Conservation (phyloP, 2,113 vertebrate species). For the Aegypius monachus region DNA sequence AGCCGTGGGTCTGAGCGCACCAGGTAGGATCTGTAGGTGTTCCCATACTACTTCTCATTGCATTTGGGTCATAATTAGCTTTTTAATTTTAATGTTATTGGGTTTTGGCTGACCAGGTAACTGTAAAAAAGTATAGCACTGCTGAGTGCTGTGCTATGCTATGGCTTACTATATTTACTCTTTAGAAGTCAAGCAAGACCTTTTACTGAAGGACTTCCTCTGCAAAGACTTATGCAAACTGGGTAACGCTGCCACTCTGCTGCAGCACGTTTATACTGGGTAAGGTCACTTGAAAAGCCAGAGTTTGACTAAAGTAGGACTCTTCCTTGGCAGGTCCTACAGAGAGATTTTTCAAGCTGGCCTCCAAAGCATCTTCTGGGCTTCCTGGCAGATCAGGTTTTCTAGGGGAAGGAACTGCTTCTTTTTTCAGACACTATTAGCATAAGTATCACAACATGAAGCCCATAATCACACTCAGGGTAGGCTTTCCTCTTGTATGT, state of each 20-base stretch:
- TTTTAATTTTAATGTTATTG: not conserved
- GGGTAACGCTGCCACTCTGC: not conserved
- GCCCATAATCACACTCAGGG: not conserved
- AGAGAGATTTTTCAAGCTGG: not conserved
- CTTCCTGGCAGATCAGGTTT: not conserved
- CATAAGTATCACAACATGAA: not conserved
- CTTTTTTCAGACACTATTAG: not conserved
- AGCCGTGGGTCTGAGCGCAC: not conserved
- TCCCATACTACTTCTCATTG: not conserved
- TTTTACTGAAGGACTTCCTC: not conserved
- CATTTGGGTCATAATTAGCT: not conserved
- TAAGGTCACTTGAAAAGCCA: not conserved
- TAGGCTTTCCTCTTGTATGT: not conserved
- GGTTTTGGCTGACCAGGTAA: not conserved
- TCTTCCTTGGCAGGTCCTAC: not conserved
- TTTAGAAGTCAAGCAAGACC: not conserved
- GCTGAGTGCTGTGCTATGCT: not conserved
- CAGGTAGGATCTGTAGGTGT: not conserved
- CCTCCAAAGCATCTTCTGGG: not conserved
- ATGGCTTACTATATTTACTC: not conserved
- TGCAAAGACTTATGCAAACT: not conserved
- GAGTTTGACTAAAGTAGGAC: not conserved
- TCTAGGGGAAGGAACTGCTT: not conserved
- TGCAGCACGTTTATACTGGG: not conserved
- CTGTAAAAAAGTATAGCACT: not conserved